Evolutionary conservation across 2,888 invertebrate species (phyloP).

Genomic region (Drosophila kanekoi): DNA sequence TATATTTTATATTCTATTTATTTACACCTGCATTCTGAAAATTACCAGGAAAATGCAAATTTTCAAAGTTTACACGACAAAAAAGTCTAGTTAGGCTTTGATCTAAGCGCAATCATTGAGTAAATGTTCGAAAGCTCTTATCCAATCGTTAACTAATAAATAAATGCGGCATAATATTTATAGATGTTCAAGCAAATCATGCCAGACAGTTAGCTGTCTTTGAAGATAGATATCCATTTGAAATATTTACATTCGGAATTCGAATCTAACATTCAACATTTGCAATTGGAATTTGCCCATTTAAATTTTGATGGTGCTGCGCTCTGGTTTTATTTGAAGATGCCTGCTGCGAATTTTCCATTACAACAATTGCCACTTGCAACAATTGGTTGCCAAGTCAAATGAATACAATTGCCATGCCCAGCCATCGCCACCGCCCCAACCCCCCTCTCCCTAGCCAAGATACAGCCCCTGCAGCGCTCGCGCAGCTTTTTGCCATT

Average conservation of each 20-base stretch:
- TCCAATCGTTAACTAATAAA: background rate
- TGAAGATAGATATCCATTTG: constrained; percentile 8
- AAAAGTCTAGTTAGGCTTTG: too few species aligned
- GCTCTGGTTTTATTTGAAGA: constrained; percentile 51
- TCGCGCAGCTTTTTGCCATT: constrained; percentile 14
- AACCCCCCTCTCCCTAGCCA: background rate
- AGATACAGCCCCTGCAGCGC: too few species aligned
- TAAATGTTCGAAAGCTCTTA: too few species aligned
- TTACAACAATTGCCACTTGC: constrained; percentile 71
- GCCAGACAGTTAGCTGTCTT: constrained; percentile 6
- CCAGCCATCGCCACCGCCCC: background rate
- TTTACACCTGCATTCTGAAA: too few species aligned
- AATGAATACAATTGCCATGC: constrained; percentile 75
- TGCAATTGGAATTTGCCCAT: constrained; percentile 49
- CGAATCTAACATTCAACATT: constrained; percentile 39
- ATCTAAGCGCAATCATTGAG: too few species aligned
- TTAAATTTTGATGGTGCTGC: constrained; percentile 31
- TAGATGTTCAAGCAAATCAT: background rate
- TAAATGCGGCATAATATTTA: constrained; percentile 5
- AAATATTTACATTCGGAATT: constrained; percentile 29
- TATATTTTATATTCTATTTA: too few species aligned
- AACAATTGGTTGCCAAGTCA: constrained; percentile 78
- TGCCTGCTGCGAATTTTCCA: constrained; percentile 72
- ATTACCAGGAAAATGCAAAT: too few species aligned
- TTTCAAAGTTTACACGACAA: too few species aligned